Base-by-base conservation (phyloP, 2,113 vertebrate genomes). In the Naja naja region DNA sequence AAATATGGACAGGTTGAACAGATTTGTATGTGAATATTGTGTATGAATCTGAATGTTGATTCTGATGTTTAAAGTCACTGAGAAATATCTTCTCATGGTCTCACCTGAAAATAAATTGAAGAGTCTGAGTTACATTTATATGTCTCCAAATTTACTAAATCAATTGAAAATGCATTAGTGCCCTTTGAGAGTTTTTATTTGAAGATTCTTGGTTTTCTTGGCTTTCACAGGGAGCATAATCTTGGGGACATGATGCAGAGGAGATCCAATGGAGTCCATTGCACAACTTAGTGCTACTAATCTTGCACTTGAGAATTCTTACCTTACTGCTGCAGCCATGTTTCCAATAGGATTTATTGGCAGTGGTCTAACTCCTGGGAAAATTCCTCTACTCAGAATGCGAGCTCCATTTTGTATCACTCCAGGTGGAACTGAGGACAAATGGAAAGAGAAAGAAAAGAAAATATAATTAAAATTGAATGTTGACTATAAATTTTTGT, bases 341-440 rank as follows among this genome's bases (percentile, higher is more conserved):
- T 98, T 99, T 94, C 99, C 98, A 85, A 99, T 98, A 30, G 98
- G 99, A 96, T 98, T 99, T 93, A 99, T 98, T 87, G 99, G 98
- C 97, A 99, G 97, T 20, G 99, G 98, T 97, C 99, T 98, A 96
- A 99, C 99, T 94, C 98, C 98, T 11, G 98, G 98, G 96, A 99
- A 99, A 96, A 99, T 98, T 90, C 99, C 98, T 97, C 98, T 98
- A 97, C 98, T 99, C 98, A 99, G 97, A 95, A 99, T 98, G n/a
- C 99, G 98, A 39, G 98, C 98, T 95, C 99, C 99, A 49, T 99
- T 99, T 96, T 99, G 99, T 97, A 99, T 99, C 97, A 99, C 99
- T 95, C 99, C 98, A 0, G 98, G 98, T 96, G 99, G 98, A 97
- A 99, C 99, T 99, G 95, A 0, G 94, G 93, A 94, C 94, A 94